Evolutionary conservation across 23 tunicate genomes (phyloP).

Genomic region (Clavelina lepadiformis): DNA sequence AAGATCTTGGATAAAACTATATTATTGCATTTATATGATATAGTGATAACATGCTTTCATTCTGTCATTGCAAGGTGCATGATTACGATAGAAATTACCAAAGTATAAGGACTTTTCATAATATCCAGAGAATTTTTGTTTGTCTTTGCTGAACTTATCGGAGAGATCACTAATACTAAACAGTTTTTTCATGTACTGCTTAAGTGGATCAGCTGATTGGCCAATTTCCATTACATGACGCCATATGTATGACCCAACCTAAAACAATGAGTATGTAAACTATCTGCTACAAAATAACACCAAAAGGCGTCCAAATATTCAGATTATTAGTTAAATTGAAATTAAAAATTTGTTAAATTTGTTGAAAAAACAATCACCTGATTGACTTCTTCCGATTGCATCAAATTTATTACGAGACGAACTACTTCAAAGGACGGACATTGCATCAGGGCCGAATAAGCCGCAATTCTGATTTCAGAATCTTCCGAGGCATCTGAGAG

Average conservation of each 20-base stretch:
- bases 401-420: constrained; percentile 3
- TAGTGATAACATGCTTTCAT: no score
- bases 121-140: constrained; percentile 36
- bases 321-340: no score
- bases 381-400: constrained; percentile 36
- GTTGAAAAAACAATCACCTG: no score
- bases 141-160: constrained; percentile 32
- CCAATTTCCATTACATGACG: constrained; percentile 22
- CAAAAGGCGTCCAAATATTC: no score
- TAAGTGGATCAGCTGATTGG: constrained; percentile 42
- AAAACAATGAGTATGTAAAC: background rate
- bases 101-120: constrained; percentile 38
- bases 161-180: constrained; percentile 6
- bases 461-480: constrained; percentile 40
- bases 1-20: no score
- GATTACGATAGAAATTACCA: no score
- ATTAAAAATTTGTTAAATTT: no score
- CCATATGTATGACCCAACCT: constrained; percentile 59
- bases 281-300: no score
- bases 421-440: constrained; percentile 28
- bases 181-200: constrained; percentile 16
- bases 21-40: no score
- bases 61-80: no score
- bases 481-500: constrained; percentile 17
- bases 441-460: constrained; percentile 47